Conservation (phyloP, 2,888 invertebrate genomes). For the Linnaemya tessellans region DNA sequence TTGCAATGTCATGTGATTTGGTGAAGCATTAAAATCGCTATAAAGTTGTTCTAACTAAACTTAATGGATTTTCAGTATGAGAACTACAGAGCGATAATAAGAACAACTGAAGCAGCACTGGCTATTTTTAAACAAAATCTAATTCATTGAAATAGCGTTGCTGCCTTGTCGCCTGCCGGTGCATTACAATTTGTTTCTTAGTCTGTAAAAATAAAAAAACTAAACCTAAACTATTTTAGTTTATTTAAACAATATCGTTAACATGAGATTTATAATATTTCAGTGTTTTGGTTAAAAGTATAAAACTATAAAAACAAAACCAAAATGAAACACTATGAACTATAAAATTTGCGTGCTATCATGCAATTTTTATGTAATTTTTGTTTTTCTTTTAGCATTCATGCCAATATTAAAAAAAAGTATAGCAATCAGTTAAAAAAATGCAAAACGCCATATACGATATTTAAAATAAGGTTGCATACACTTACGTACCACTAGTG, state of each 20-base stretch:
- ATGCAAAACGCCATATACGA: constrained; percentile 45
- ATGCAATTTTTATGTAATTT: constrained; percentile 78
- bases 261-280: constrained; percentile 61
- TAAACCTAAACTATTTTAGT: constrained; percentile 27
- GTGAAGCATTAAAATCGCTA: too few relatives aligned
- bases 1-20: too few relatives aligned
- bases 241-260: constrained; percentile 61
- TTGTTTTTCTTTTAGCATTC: constrained; percentile 60
- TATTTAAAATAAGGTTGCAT: constrained; percentile 47
- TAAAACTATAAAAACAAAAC: constrained; percentile 13
- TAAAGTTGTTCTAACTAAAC: too few relatives aligned
- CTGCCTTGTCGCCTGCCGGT: constrained; percentile 7
- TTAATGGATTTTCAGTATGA: too few relatives aligned
- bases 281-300: constrained; percentile 34
- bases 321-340: constrained; percentile 50
- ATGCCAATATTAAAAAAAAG: constrained; percentile 44
- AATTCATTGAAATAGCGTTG: too few relatives aligned
- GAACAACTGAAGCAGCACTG: too few relatives aligned
- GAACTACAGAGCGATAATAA: too few relatives aligned
- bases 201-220: background rate
- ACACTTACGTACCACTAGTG: constrained; percentile 17
- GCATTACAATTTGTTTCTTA: background rate
- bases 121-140: too few relatives aligned
- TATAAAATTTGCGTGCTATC: constrained; percentile 82
- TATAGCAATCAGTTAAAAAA: constrained; percentile 46